Conservation (phyloP, 2,888 invertebrate species). For the Nebria brevicollis region DNA sequence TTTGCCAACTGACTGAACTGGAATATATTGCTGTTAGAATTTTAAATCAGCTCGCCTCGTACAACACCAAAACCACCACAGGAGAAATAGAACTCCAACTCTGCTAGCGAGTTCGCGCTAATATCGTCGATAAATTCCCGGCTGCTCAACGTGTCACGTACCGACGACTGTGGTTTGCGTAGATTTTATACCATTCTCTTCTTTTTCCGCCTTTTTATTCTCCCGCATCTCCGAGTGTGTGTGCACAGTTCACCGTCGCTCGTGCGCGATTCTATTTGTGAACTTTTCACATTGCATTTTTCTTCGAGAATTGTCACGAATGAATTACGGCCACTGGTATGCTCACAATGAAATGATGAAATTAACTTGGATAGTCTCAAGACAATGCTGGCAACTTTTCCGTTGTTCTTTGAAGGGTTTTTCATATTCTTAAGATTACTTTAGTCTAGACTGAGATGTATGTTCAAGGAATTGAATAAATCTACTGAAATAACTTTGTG, state of each 20-base stretch:
- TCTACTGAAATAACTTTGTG: neutral
- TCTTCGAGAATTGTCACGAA: neutral
- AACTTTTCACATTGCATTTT: conserved; percentile 36
- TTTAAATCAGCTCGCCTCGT: conserved; percentile 37
- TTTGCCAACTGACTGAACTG: conserved; percentile 40
- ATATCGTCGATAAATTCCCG: conserved; percentile 42
- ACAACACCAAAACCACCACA: neutral
- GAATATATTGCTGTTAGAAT: conserved; percentile 46
- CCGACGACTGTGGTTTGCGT: conserved; percentile 23
- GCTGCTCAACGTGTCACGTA: conserved; percentile 19
- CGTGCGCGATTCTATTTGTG: conserved; percentile 30
- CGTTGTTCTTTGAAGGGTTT: neutral
- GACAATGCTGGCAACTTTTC: neutral
- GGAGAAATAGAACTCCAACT: conserved; percentile 2
- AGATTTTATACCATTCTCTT: conserved; percentile 17
- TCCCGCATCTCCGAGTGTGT: neutral
- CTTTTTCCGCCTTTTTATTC: neutral
- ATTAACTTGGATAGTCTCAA: neutral
- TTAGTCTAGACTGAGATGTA: neutral
- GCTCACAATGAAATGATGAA: neutral
- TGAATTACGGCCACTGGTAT: neutral
- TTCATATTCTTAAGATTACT: neutral
- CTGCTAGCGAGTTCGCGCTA: conserved; percentile 30
- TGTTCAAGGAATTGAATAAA: conserved; percentile 1
- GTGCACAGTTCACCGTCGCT: neutral